These are phyloP conservation scores for Lasiurus borealis DNA, from an alignment of 2,113 vertebrate species.

Conservation along the genomic window DNA sequence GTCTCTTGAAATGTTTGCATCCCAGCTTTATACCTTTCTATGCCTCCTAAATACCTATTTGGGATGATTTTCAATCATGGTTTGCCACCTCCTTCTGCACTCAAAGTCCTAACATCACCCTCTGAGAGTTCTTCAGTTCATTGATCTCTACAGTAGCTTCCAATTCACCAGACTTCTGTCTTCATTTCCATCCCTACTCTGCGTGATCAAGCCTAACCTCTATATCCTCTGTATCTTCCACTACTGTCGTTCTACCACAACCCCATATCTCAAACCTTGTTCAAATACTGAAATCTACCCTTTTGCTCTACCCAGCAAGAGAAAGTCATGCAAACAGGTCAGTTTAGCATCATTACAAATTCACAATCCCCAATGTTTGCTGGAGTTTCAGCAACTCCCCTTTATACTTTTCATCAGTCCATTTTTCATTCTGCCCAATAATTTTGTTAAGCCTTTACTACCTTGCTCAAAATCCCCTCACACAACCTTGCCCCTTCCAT, in stretches of 20 bases:
- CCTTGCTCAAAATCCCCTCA: neutral
- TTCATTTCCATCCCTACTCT: neutral
- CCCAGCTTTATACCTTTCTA: neutral
- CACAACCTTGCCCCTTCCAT: neutral
- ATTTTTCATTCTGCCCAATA: neutral
- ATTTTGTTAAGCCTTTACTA: neutral
- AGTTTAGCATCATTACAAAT: neutral
- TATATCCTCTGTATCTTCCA: neutral
- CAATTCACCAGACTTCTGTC: neutral
- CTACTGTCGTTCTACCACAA: constrained; percentile 5
- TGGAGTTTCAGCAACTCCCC: neutral
- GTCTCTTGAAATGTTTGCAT: neutral
- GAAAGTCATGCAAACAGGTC: neutral
- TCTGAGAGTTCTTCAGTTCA: neutral
- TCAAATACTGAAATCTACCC: neutral
- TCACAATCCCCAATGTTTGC: neutral
- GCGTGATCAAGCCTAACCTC: neutral
- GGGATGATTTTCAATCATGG: neutral
- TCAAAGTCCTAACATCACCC: neutral
- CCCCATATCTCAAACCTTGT: neutral
- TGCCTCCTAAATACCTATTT: neutral
- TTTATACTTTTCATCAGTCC: neutral
- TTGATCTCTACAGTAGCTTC: neutral
- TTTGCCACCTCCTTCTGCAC: neutral
- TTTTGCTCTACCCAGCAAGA: neutral